Base-by-base conservation (phyloP, 2,888 invertebrate species). In the Himalopsyche tibetana region DNA sequence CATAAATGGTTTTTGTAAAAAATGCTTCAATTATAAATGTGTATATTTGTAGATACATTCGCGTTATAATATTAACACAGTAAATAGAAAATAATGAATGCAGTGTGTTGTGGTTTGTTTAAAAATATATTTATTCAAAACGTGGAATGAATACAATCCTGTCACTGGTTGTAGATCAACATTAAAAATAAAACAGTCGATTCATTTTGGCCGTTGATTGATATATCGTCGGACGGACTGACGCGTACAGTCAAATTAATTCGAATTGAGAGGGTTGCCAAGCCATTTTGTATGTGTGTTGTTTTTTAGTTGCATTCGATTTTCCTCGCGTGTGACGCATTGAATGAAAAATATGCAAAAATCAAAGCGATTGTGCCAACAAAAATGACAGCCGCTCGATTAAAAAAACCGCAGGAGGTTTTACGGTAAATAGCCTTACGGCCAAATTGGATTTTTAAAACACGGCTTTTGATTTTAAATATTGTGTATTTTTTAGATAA, bases 331-430 rank as follows among this genome's bases (percentile, higher is more conserved):
- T 74, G 55, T 56, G 81, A 45, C 55, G 38, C 36, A 82, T 74
- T 74, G 38, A 84, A 84, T 79, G 84, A 84, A 79, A 84, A 84
- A 84, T 84, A 79, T 79, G 79, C 84, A 45, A 55, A 79, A 84
- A 84, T 84, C 84, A 79, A 45, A 84, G 55, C 84, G 79, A 74
- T 74, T 74, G 74, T 74, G 74, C 74, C 74, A 74, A 74, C 51
- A 82, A 82, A 82, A 82, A 82, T 82, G 40, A 56, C 82, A 55
- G 55, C 38, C 82, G 56, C 55, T 55, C 55, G 82, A 82, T 82
- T 82, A 82, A 82, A 82, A 28, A 82, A 51, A 19, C 81, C 40
- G 28, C 40, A 28, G 56, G 38, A 11, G 51, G 55, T 55, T 74
- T 74, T 74, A 74, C 74, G 36, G 74, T 74, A 74, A 74, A 74